A percentile compares a stretch with the other conserved stretches of the same genome.
Evolutionary conservation across 2,888 invertebrate species (phyloP).

Genomic region (Ormyrus pomaceus): DNA sequence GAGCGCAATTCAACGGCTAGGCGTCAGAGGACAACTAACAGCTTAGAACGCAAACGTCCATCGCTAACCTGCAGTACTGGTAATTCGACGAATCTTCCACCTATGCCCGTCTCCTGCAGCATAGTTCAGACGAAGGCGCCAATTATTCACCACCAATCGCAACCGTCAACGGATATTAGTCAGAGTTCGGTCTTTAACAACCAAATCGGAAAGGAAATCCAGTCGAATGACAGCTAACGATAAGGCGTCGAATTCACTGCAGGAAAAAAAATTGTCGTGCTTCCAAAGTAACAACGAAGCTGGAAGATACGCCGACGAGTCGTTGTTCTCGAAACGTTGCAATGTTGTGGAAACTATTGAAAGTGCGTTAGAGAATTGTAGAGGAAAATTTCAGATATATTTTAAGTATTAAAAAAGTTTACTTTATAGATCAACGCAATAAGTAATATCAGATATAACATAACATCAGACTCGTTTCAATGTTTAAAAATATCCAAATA

Average conservation of each 20-base stretch:
- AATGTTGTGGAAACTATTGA: background rate
- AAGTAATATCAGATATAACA: too few relatives aligned
- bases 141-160: constrained; percentile 67
- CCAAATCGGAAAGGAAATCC: constrained; percentile 65
- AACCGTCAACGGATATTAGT: constrained; percentile 65
- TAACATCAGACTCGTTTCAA: background rate
- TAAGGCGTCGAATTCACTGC: constrained; percentile 54
- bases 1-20: constrained; percentile 72
- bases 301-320: background rate
- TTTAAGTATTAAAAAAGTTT: too few relatives aligned
- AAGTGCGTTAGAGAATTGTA: background rate
- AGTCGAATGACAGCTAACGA: constrained; percentile 73
- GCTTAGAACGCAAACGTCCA: constrained; percentile 72
- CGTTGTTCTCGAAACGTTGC: background rate
- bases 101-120: constrained; percentile 71
- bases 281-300: background rate
- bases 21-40: constrained; percentile 71
- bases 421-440: too few relatives aligned
- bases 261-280: background rate
- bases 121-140: constrained; percentile 71
- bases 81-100: constrained; percentile 71
- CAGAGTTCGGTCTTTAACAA: constrained; percentile 65
- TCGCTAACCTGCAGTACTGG: constrained; percentile 65
- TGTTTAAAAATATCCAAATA: background rate
- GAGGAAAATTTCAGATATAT: background rate